Base-by-base conservation (phyloP, 2,888 invertebrate species). In the Dicycla oo region DNA sequence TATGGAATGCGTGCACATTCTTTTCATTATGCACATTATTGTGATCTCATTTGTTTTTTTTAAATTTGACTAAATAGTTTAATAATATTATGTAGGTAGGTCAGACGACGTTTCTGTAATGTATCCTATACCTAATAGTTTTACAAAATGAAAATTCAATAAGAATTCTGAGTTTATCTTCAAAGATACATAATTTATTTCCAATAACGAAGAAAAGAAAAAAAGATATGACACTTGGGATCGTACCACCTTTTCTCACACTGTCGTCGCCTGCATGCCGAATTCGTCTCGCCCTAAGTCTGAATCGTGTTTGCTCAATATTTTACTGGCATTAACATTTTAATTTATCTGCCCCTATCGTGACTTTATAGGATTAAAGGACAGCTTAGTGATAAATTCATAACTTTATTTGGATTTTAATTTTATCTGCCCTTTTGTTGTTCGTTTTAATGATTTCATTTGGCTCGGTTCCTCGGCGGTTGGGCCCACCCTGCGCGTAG, bases 311-410 rank as follows among this genome's bases (percentile, higher is more conserved):
- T 90, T 89, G 87, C 84, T 86, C 87, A 90, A 89, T 86, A 89
- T 88, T 88, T 88, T 88, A 85, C 81, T 74, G 85, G 83, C 87
- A 90, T 89, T 89, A 90, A 90, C 87, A 88, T 89, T 89, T 88
- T 88, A 89, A 89, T 91, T 88, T 88, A 87, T 88, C 82, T 81
- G 81, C 77, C 83, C 82, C 81, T 83, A 75, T 83, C 82, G 73
- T 85, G 66, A 78, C 76, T 81, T 83, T 87, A 84, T 78, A 86
- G 85, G 90, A 90, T 90, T 88, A 90, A 81, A 78, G 69, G 85
- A 87, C 88, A 87, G 84, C 70, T 86, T 73, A 74, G 84, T 80
- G 73, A 89, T 90, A 91, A 89, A 90, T 88, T 89, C 77, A 84
- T 88, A 83, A 88, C 76, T 89, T 88, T 88, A 89, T 89, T 88